Base-by-base conservation (phyloP, 1,140 invertebrate genomes). In the Bombus ignitus region DNA sequence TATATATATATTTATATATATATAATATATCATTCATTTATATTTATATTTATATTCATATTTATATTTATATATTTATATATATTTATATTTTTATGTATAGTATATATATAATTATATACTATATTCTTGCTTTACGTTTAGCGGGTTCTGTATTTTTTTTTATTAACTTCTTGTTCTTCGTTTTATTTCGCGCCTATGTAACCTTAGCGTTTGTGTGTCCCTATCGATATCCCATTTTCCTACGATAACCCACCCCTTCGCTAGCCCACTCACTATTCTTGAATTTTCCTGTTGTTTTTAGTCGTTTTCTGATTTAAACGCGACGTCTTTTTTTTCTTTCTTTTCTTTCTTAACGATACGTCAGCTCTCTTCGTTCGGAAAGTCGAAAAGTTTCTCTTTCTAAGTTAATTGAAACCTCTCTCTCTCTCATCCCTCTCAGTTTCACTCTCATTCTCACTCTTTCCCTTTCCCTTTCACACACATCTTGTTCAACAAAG, bases 1-100 rank as follows among this genome's bases (percentile, higher is more conserved):
- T 25, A 57, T 62, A 65, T 85, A 85, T 92, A 89, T 91, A 91
- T 91, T 62, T 88, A 59, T 88, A 88, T 92, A 92, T 92, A 91
- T 91, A 91, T 92, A 92, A 91, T 92, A 87, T 91, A 91, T 92
- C 86, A 91, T 91, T 88, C 66, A 88, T 88, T 86, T 88, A 83
- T 78, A 85, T 87, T 66, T 66, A 76, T 85, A 88, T 89, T 83
- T 89, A 86, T 88, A 76, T 66, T 32, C 62, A 66, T 87, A 89
- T 89, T 82, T 75, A 83, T 89, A 82, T 89, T 83, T 83, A 83
- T 86, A 86, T 85, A 65, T 80, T 65, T 88, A 80, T 81, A 88
- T 89, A 70, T 86, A 35, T 86, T 32, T 66, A 35, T 68, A 89
- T 89, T 75, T 87, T 68, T 82, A 74, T 88, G 74, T 88, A 71